Evolutionary conservation across 2,797 vertebrate genomes (phyloP), one percentile per base, ranked within the genome.

Genomic region (Bovichtus variegatus): DNA sequence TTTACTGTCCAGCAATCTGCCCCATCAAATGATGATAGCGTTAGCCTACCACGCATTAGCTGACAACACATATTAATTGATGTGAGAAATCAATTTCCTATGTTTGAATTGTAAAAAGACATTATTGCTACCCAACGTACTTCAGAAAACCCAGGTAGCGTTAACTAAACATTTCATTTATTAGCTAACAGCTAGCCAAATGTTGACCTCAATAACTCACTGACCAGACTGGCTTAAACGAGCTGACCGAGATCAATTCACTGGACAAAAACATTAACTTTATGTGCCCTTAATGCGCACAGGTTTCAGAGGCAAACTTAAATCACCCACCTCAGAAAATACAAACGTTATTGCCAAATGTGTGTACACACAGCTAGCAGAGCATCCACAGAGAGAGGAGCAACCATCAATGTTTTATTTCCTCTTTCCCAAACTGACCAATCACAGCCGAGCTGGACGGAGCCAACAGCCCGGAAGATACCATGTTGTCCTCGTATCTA

Each of bases 141-240:
- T 19, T 31, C 16, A 50, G 2, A 7, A 25, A 38, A 9, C 5
- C 5, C 12, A 50, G 15, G 27, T 15, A n/a, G 27, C 18, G 5
- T 19, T 9, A 34, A 44, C 2, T 19, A 58, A 21, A 40, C 59
- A 13, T 58, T 9, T 19, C 1, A 49, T 13, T 50, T n/a, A 43
- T 40, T 16, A 49, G 44, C 55, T 69, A 62, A n/a, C 51, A 29
- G 64, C 54, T 77, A 75, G 58, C 67, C 51, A 31, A 44, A 0
- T 36, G 51, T 5, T 91, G 90, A 91, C 91, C 90, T 79, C 81
- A 59, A 86, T 85, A 76, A 53, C 63, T 54, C 8, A 46, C 21
- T 59, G 61, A 67, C 9, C 54, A 41, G 18, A 6, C 19, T 55
- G 83, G 60, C 60, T 63, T 61, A 13, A 65, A 41, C 43, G 1